phyloP scores from a whole-genome alignment of 2,888 invertebrate species.

The Listrodromus nycthemerus region DNA sequence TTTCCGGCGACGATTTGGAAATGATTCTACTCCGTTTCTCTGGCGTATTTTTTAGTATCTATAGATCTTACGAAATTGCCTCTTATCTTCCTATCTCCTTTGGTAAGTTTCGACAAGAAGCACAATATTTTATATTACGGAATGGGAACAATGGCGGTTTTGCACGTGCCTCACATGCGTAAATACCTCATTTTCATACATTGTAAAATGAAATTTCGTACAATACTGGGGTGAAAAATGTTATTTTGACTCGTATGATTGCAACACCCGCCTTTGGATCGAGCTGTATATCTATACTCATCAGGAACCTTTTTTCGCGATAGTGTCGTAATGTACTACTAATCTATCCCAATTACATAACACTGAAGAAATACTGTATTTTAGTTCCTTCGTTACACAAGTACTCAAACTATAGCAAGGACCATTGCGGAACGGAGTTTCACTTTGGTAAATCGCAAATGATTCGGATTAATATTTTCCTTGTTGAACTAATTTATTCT shows the following conservation, averaged over 20 bases:
- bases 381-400: constrained; percentile 20
- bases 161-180: too few species aligned
- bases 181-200: too few species aligned
- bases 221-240: too few species aligned
- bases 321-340: neutral
- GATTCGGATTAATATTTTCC: neutral
- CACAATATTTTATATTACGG: neutral
- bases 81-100: constrained; percentile 58
- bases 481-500: neutral
- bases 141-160: neutral
- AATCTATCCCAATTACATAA: neutral
- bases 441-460: constrained; percentile 51
- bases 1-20: constrained; percentile 60
- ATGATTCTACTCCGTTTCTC: constrained; percentile 53
- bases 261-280: too few species aligned
- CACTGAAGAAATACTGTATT: constrained; percentile 15
- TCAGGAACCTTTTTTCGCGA: too few species aligned
- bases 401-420: constrained; percentile 30
- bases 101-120: constrained; percentile 44
- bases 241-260: too few species aligned
- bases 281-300: too few species aligned
- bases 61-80: constrained; percentile 52
- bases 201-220: too few species aligned
- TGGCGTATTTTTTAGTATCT: constrained; percentile 62
- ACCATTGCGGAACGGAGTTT: constrained; percentile 47